Evolutionary conservation across 2,797 vertebrate genomes (phyloP).

Genomic region (Apogon hyalosoma): DNA sequence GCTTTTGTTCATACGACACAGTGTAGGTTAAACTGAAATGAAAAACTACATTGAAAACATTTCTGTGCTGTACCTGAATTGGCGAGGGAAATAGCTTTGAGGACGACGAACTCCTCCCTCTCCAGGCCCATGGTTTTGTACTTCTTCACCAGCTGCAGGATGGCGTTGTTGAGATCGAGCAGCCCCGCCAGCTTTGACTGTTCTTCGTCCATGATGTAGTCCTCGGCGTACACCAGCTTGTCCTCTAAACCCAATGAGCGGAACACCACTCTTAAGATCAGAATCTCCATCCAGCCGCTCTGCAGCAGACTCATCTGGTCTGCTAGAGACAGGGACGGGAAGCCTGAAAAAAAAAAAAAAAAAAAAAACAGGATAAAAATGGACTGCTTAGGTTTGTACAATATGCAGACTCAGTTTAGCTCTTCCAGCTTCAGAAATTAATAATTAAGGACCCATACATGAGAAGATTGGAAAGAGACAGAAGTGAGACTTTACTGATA

Average conservation of each 20-base stretch:
- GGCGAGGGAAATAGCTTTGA: constrained; percentile 97
- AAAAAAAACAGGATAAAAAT: neutral
- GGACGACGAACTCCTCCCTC: constrained; percentile 97
- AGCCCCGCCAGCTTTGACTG: constrained; percentile 95
- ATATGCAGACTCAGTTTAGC: too few species aligned
- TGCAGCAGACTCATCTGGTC: constrained; percentile 99
- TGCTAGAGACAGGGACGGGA: constrained; percentile 94
- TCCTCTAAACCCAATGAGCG: constrained; percentile 94
- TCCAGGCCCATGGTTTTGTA: constrained; percentile 95
- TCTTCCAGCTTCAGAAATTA: too few species aligned
- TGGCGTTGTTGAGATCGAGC: constrained; percentile 95
- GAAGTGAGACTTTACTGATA: too few species aligned
- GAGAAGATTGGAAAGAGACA: too few species aligned
- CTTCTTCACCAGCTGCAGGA: constrained; percentile 97
- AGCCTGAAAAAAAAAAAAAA: constrained; percentile 81
- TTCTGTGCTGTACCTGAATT: constrained; percentile 91
- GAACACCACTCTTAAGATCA: constrained; percentile 96
- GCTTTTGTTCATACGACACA: neutral
- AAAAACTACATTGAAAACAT: neutral
- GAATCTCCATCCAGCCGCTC: constrained; percentile 99
- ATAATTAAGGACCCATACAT: too few species aligned
- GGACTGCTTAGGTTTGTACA: too few species aligned
- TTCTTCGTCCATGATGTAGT: constrained; percentile 98
- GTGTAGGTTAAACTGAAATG: neutral
- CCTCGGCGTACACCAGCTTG: constrained; percentile 96